These are phyloP conservation scores for Ferdinandea cuprea DNA, from an alignment of 2,888 invertebrate genomes.

Conservation along the genomic window DNA sequence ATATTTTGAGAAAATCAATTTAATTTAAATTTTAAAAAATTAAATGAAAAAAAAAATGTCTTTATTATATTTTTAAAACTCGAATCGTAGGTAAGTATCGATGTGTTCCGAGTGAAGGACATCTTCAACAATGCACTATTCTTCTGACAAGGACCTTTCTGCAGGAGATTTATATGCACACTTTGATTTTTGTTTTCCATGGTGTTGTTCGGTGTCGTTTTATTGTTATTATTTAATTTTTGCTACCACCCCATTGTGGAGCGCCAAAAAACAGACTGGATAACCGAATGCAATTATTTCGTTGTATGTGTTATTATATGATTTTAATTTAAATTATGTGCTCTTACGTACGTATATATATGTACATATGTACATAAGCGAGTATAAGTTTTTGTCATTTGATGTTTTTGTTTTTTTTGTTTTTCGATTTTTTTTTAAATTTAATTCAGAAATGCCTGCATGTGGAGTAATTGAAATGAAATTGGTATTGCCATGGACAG, in stretches of 20 bases:
- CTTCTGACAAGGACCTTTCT: slow-evolving; percentile 30
- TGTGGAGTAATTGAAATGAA: slow-evolving; percentile 47
- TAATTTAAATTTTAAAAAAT: too few relatives aligned
- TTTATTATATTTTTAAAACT: too few relatives aligned
- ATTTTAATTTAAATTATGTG: slow-evolving; percentile 59
- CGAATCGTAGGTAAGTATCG: too few relatives aligned
- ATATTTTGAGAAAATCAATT: too few relatives aligned
- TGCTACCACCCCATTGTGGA: slow-evolving; percentile 10
- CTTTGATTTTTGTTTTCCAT: slow-evolving; percentile 50
- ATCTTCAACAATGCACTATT: slow-evolving; percentile 1
- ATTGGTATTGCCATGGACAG: slow-evolving; percentile 29
- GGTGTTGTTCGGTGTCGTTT: slow-evolving; percentile 4
- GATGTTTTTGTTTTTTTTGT: too few relatives aligned
- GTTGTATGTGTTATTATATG: slow-evolving; percentile 46
- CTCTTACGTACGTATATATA: not conserved
- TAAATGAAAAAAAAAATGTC: too few relatives aligned
- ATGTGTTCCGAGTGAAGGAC: not conserved
- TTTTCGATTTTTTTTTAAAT: too few relatives aligned
- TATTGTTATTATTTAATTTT: slow-evolving; percentile 19
- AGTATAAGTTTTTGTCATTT: slow-evolving; percentile 23
- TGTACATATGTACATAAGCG: not conserved
- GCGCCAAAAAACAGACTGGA: not conserved
- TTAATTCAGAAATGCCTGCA: slow-evolving; percentile 14
- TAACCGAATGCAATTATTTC: slow-evolving; percentile 51
- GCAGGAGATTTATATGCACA: slow-evolving; percentile 42